A percentile compares a stretch with the other conserved stretches of the same genome.
These are phyloP conservation scores for Calephelis perditalis DNA, from an alignment of 2,888 invertebrate genomes.

Conservation along the genomic window DNA sequence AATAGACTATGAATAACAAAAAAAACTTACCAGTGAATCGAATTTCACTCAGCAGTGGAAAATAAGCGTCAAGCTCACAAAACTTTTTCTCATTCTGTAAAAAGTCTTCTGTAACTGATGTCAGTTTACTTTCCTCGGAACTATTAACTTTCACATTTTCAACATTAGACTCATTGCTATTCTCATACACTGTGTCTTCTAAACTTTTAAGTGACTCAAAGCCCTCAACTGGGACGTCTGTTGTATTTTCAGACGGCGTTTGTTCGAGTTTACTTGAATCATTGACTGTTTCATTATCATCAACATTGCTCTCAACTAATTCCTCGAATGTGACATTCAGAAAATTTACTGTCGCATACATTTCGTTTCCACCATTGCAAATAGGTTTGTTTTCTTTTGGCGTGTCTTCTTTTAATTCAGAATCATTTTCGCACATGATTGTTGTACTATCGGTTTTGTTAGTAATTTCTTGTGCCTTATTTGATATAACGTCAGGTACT, in stretches of 20 bases:
- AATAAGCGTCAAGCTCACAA: slow-evolving; percentile 53
- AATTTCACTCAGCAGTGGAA: slow-evolving; percentile 63
- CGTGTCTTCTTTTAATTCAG: slow-evolving; percentile 5
- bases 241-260: slow-evolving; percentile 29
- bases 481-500: slow-evolving; percentile 15
- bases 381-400: slow-evolving; percentile 30
- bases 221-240: slow-evolving; percentile 1
- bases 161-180: slow-evolving; percentile 8
- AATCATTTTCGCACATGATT: slow-evolving; percentile 17
- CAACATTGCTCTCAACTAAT: slow-evolving; percentile 66
- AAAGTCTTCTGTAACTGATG: slow-evolving; percentile 58
- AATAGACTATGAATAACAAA: not conserved
- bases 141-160: slow-evolving; percentile 31
- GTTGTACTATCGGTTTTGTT: slow-evolving; percentile 17
- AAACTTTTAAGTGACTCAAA: slow-evolving; percentile 14
- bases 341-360: slow-evolving; percentile 61
- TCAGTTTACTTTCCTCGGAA: slow-evolving; percentile 39
- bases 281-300: slow-evolving; percentile 54
- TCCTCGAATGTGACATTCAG: slow-evolving; percentile 65
- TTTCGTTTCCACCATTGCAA: slow-evolving; percentile 51
- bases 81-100: slow-evolving; percentile 72
- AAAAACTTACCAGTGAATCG: slow-evolving; percentile 62
- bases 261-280: slow-evolving; percentile 41
- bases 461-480: slow-evolving; percentile 13
- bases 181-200: slow-evolving; percentile 13